phyloP scores from a whole-genome alignment of 92 coral and sea anemone species.

The Heteractis magnifica region DNA sequence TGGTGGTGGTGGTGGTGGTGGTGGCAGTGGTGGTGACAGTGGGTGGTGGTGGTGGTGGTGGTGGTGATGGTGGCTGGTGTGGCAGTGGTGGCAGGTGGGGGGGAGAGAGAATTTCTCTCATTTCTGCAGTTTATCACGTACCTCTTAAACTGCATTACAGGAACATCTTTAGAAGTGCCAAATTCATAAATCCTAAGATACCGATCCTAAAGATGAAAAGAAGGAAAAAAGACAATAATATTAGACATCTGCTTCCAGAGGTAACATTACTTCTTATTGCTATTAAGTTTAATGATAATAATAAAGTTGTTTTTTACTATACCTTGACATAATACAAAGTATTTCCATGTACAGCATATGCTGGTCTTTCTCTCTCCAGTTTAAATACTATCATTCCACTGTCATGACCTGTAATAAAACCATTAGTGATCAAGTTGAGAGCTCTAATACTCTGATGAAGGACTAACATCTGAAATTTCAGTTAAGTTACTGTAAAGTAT shows the following conservation, averaged over 20 bases:
- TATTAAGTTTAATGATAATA: background rate
- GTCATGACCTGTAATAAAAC: slow-evolving; percentile 74
- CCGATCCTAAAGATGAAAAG: slow-evolving; percentile 51
- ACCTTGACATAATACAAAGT: slow-evolving; percentile 92
- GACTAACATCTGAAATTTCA: too few relatives aligned
- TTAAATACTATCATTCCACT: slow-evolving; percentile 99
- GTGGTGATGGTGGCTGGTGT: too few relatives aligned
- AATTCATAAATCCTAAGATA: slow-evolving; percentile 96
- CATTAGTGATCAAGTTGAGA: background rate
- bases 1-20: too few relatives aligned
- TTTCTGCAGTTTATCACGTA: background rate
- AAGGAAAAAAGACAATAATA: background rate
- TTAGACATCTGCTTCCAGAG: background rate
- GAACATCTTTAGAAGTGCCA: slow-evolving; percentile 97
- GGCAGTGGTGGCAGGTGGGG: background rate
- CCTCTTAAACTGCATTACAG: slow-evolving; percentile 97
- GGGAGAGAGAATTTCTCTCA: background rate
- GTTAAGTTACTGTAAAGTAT: too few relatives aligned
- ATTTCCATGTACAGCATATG: slow-evolving; percentile 99
- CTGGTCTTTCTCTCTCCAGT: slow-evolving; percentile 94
- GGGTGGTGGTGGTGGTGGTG: too few relatives aligned
- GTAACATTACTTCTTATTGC: background rate
- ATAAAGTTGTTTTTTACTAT: background rate
- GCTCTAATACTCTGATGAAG: background rate
- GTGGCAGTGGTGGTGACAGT: too few relatives aligned